phyloP scores from a whole-genome alignment of 2,113 vertebrate genomes.

The Podarcis muralis region DNA sequence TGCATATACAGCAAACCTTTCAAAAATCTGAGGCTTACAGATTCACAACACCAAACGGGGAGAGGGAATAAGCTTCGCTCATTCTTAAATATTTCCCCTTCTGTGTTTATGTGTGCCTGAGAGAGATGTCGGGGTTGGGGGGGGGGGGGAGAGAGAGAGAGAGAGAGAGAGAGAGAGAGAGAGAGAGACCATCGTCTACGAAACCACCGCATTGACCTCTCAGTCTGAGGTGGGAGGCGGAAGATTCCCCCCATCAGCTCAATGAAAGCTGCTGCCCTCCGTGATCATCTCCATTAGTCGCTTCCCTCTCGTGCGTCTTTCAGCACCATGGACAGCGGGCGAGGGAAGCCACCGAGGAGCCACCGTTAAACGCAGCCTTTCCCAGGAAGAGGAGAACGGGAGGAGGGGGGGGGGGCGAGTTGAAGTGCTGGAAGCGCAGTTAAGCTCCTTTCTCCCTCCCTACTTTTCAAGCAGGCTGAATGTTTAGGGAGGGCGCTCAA shows the following conservation, averaged over 20 bases:
- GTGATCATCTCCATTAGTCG: background rate
- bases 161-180: background rate
- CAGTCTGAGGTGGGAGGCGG: conserved; percentile 19
- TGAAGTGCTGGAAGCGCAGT: conserved; percentile 62
- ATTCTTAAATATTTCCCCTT: conserved; percentile 36
- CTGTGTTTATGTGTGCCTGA: background rate
- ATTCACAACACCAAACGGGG: background rate
- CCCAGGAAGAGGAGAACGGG: background rate
- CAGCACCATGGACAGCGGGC: conserved; percentile 46
- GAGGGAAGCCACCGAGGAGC: background rate
- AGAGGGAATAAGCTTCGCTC: background rate
- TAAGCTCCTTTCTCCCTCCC: conserved; percentile 44
- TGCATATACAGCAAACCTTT: background rate
- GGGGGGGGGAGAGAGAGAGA: conserved; percentile 31
- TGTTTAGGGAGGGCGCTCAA: conserved; percentile 69
- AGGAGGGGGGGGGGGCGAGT: conserved; percentile 51
- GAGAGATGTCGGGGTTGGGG: background rate
- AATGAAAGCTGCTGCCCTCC: background rate
- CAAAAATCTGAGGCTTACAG: background rate
- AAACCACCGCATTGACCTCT: conserved; percentile 47
- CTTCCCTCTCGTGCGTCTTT: background rate
- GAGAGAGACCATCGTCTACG: conserved; percentile 47
- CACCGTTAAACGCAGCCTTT: conserved; percentile 71
- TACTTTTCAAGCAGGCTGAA: conserved; percentile 50
- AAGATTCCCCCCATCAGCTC: conserved; percentile 22